Evolutionary conservation across 2,888 invertebrate genomes (phyloP).

Genomic region (Caenorhabditis sulstoni): DNA sequence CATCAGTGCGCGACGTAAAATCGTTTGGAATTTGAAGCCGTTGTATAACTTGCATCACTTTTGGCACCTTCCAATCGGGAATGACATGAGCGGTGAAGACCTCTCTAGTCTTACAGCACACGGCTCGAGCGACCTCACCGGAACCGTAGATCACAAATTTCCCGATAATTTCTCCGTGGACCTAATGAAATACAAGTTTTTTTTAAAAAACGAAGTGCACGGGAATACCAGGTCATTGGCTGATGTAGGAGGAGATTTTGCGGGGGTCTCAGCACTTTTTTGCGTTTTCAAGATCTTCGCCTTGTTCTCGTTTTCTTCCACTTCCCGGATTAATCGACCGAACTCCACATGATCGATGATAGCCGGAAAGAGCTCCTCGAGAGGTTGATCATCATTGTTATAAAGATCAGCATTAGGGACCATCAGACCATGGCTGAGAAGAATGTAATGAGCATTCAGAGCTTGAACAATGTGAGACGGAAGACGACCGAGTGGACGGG

Average conservation of each 20-base stretch:
- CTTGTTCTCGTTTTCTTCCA: constrained; percentile 15
- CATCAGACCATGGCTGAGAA: constrained; percentile 18
- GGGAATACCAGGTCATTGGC: too few relatives aligned
- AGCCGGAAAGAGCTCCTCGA: constrained; percentile 18
- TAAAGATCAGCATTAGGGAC: constrained; percentile 35
- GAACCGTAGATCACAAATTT: constrained; percentile 57
- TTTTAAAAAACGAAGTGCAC: too few relatives aligned
- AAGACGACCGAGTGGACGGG: constrained; percentile 34
- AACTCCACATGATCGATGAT: constrained; percentile 26
- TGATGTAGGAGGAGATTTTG: too few relatives aligned
- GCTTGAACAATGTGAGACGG: constrained; percentile 33
- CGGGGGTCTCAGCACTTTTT: too few relatives aligned
- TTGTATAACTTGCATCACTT: constrained; percentile 35
- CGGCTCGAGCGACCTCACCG: constrained; percentile 52
- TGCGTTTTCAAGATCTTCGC: neutral
- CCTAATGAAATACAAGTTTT: constrained; percentile 27
- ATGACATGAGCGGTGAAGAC: constrained; percentile 32
- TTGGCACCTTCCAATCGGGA: constrained; percentile 17
- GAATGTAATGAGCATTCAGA: constrained; percentile 34
- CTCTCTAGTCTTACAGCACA: constrained; percentile 46
- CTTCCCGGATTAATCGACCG: constrained; percentile 10
- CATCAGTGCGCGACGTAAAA: neutral
- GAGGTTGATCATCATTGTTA: constrained; percentile 30
- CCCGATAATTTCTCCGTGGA: constrained; percentile 38
- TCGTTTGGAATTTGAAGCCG: constrained; percentile 23